Evolutionary conservation across 2,113 vertebrate species (phyloP).

Genomic region (Odontophorus gujanensis): DNA sequence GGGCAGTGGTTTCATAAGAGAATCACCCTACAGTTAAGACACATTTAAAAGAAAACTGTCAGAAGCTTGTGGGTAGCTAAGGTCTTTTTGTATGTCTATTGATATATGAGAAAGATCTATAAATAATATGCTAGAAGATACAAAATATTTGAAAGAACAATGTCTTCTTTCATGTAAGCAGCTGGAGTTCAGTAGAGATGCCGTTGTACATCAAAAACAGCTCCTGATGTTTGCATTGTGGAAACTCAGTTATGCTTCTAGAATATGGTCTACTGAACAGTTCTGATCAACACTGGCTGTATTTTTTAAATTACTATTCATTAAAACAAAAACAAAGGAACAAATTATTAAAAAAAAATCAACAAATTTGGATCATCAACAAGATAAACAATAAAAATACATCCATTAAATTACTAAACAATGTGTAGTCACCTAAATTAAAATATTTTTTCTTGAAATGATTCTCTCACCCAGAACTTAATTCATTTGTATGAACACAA

Average conservation of each 20-base stretch:
- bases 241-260: not conserved
- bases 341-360: no score
- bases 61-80: not conserved
- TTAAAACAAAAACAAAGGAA: not conserved
- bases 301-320: not conserved
- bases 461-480: not conserved
- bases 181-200: not conserved
- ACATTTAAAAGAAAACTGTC: not conserved
- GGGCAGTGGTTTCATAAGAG: not conserved
- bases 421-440: not conserved
- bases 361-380: no score
- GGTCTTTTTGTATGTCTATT: not conserved
- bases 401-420: not conserved
- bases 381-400: not conserved
- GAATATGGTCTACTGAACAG: not conserved
- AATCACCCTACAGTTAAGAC: not conserved
- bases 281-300: not conserved
- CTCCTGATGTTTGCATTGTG: not conserved
- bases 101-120: not conserved
- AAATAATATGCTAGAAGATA: not conserved
- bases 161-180: not conserved
- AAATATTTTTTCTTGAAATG: not conserved
- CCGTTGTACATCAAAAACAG: accelerated
- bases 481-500: not conserved
- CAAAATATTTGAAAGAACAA: not conserved